A percentile compares a stretch with the other conserved stretches of the same genome.
These are phyloP conservation scores for Brachionus sp. DNA, from an alignment of 1,140 invertebrate genomes.

Conservation along the genomic window DNA sequence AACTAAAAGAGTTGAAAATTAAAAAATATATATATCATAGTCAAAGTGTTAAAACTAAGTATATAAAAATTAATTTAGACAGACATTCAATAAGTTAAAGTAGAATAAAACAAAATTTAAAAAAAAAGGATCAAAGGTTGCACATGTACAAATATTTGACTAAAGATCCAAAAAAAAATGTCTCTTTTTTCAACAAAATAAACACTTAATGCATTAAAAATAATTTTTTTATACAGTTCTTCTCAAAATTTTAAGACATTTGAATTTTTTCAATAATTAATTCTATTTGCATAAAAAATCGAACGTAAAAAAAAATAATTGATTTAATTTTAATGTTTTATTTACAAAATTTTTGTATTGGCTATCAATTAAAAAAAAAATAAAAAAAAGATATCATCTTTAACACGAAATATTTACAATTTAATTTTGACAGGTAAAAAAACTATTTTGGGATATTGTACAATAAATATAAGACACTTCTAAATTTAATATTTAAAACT, in stretches of 20 bases:
- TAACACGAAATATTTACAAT: not conserved
- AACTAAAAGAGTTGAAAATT: no score
- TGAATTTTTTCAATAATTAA: not conserved
- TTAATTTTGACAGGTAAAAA: slow-evolving; percentile 2
- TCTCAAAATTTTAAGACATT: not conserved
- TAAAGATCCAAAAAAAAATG: no score
- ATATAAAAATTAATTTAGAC: no score
- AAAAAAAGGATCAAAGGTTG: no score
- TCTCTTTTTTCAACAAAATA: no score
- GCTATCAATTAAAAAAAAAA: slow-evolving; percentile 16
- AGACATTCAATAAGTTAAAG: no score
- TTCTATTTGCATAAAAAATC: not conserved
- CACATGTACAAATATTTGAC: no score
- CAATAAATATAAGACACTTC: slow-evolving; percentile 15
- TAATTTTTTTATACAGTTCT: no score
- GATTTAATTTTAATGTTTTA: slow-evolving; percentile 16
- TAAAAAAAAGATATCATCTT: not conserved
- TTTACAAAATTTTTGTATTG: not conserved
- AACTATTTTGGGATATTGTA: not conserved
- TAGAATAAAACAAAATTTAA: no score
- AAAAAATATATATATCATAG: no score
- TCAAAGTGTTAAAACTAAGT: no score
- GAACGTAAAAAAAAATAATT: slow-evolving; percentile 10
- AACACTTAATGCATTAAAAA: no score
- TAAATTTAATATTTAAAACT: slow-evolving; percentile 7